phyloP scores from a whole-genome alignment of 2,113 vertebrate genomes.

The Otocyon megalotis region DNA sequence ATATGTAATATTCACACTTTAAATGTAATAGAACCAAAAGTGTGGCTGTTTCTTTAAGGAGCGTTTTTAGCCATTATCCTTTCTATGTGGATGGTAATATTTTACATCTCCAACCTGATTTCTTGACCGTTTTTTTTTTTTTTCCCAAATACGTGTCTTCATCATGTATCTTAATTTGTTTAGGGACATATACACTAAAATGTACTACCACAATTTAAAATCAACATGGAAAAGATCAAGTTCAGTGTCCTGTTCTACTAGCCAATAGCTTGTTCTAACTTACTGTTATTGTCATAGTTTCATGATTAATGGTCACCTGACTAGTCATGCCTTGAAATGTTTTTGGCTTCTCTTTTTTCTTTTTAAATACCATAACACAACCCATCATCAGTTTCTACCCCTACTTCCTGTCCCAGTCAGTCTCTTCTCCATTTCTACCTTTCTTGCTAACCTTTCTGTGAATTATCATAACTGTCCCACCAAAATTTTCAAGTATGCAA shows the following conservation, averaged over 20 bases:
- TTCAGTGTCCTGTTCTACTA: background rate
- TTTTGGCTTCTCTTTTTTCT: background rate
- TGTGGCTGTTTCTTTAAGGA: constrained; percentile 56
- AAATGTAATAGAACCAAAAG: constrained; percentile 64
- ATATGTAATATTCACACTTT: constrained; percentile 1
- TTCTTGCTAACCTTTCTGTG: background rate
- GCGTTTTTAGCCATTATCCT: constrained; percentile 25
- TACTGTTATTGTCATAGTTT: background rate
- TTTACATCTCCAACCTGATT: background rate
- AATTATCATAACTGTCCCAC: background rate
- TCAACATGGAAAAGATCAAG: background rate
- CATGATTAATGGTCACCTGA: background rate
- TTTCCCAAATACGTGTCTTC: background rate
- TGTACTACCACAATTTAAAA: background rate
- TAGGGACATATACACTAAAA: background rate
- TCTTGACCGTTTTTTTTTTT: background rate
- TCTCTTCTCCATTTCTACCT: background rate
- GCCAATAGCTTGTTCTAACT: background rate
- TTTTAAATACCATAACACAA: background rate
- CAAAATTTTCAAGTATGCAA: background rate
- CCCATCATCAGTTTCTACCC: background rate
- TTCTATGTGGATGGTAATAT: background rate
- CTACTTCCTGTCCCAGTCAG: background rate
- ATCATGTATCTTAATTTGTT: background rate
- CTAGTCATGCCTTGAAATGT: background rate